Conservation (phyloP, 2,888 invertebrate genomes). For the Criorhina ranunculi region DNA sequence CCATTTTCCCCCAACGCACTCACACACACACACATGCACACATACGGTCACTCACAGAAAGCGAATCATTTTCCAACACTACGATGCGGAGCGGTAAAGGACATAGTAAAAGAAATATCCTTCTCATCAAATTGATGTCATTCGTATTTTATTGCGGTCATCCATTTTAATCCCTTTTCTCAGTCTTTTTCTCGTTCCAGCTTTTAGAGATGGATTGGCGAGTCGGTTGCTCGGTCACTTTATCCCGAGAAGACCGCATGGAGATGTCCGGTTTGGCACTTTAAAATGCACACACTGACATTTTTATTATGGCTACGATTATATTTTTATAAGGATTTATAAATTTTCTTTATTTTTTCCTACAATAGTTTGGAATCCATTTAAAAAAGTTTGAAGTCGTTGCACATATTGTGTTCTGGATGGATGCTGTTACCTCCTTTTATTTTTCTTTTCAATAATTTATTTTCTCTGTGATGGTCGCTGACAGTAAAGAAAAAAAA, state of each 20-base stretch:
- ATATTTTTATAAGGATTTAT: slow-evolving; percentile 68
- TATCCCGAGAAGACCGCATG: slow-evolving; percentile 44
- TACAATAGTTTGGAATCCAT: slow-evolving; percentile 22
- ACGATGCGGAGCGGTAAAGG: slow-evolving; percentile 8
- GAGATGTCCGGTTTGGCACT: slow-evolving; percentile 61
- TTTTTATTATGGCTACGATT: slow-evolving; percentile 58
- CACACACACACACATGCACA: background rate
- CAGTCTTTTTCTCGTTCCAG: background rate
- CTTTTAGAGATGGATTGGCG: slow-evolving; percentile 41
- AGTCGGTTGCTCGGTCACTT: slow-evolving; percentile 12
- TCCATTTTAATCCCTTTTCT: slow-evolving; percentile 65
- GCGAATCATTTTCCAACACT: slow-evolving; percentile 18
- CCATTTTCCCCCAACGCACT: slow-evolving; percentile 9
- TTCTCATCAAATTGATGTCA: slow-evolving; percentile 72
- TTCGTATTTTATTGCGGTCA: slow-evolving; percentile 73
- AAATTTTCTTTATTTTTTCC: slow-evolving; percentile 13
- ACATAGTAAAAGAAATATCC: slow-evolving; percentile 37
- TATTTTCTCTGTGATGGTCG: slow-evolving; percentile 38
- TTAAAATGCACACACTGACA: slow-evolving; percentile 62
- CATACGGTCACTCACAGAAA: background rate
- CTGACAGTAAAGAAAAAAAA: slow-evolving; percentile 34
- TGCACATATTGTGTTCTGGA: slow-evolving; percentile 14
- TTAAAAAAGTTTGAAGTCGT: slow-evolving; percentile 28
- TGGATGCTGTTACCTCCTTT: background rate
- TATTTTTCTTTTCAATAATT: slow-evolving; percentile 28